A percentile compares a stretch with the other conserved stretches of the same genome.
Conservation (phyloP, 2,888 invertebrate species). For the Dione vanillae region DNA sequence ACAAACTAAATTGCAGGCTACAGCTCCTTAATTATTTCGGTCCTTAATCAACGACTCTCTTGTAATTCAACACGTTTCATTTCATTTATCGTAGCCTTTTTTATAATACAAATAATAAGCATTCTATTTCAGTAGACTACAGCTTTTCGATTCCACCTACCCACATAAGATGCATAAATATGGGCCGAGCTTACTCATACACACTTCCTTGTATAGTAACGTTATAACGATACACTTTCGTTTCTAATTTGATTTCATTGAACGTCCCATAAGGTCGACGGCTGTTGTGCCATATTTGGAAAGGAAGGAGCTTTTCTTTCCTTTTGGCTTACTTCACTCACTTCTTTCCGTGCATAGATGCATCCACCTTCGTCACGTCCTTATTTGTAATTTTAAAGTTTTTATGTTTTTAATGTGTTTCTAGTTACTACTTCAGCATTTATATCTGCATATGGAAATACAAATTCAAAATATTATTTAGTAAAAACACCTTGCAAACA, state of each 20-base stretch:
- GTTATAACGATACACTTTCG: constrained; percentile 58
- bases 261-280: constrained; percentile 35
- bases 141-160: constrained; percentile 44
- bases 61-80: no score
- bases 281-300: constrained; percentile 14
- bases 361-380: no score
- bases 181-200: constrained; percentile 51
- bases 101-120: not conserved
- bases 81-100: not conserved
- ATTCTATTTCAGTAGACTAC: not conserved
- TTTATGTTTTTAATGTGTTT: no score
- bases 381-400: no score
- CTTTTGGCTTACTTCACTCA: not conserved
- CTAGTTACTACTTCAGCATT: no score
- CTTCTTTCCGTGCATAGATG: not conserved
- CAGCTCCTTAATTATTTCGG: not conserved
- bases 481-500: no score
- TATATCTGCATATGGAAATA: no score
- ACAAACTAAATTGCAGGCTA: no score
- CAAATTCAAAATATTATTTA: no score
- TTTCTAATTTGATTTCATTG: constrained; percentile 47
- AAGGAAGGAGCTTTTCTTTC: not conserved
- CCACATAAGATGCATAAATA: constrained; percentile 50
- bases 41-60: not conserved
- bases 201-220: constrained; percentile 54